phyloP scores from a whole-genome alignment of 2,888 invertebrate genomes.

The Pharmacophagus antenor region DNA sequence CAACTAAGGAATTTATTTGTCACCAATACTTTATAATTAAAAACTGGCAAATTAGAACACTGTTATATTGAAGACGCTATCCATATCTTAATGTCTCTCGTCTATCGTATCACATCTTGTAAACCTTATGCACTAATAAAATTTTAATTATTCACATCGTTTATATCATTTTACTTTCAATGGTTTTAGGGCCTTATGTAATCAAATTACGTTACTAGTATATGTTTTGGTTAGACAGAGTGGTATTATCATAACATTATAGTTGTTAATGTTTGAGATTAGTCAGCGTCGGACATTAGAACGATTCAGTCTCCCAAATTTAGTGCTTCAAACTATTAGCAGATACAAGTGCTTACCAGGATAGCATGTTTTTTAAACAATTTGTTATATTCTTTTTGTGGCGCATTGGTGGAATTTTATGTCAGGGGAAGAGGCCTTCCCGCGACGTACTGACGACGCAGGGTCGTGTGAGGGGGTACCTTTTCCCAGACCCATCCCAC shows the following conservation, averaged over 20 bases:
- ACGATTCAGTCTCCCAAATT: neutral
- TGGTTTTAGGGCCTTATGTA: conserved; percentile 16
- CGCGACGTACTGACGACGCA: conserved; percentile 58
- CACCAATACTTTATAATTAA: neutral
- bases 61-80: conserved; percentile 3
- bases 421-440: conserved; percentile 37
- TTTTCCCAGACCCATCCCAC: conserved; percentile 51
- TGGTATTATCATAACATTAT: conserved; percentile 36
- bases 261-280: conserved; percentile 14
- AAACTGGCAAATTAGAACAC: neutral
- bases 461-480: conserved; percentile 64
- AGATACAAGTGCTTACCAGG: conserved; percentile 6
- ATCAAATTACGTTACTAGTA: conserved; percentile 18
- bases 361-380: conserved; percentile 26
- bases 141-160: conserved; percentile 11
- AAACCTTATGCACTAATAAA: conserved; percentile 24
- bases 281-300: conserved; percentile 17
- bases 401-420: conserved; percentile 30
- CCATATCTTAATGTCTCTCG: neutral
- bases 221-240: conserved; percentile 33
- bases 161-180: conserved; percentile 27
- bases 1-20: neutral
- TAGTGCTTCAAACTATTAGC: neutral
- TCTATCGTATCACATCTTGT: conserved; percentile 14
- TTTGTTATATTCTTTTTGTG: conserved; percentile 31